Percentiles rank a stretch among this genome's conserved stretches.
Conservation (phyloP, 1,140 invertebrate species). For the Drosophila quadrilineata region DNA sequence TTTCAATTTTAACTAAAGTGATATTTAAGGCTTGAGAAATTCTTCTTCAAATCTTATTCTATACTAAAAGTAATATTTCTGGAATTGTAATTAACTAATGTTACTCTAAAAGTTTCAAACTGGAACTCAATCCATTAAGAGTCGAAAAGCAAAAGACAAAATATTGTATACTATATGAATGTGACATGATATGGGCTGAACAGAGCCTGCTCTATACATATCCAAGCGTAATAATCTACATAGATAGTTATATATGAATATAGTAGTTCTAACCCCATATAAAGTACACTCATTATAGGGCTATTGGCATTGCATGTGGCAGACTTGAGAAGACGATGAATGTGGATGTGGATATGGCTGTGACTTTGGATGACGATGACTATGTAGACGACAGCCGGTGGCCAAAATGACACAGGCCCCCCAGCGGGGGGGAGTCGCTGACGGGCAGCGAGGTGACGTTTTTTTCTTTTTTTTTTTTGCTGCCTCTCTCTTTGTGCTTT, state of each 20-base stretch:
- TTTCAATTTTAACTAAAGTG: no score
- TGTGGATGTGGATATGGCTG: conserved; percentile 29
- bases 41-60: no score
- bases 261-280: conserved; percentile 44
- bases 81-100: no score
- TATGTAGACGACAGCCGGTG: conserved; percentile 40
- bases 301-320: conserved; percentile 40
- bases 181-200: no score
- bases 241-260: not conserved
- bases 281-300: conserved; percentile 63
- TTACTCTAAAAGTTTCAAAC: no score
- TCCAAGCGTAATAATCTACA: not conserved
- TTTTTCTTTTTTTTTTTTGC: not conserved
- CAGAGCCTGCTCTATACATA: no score
- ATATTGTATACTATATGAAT: no score
- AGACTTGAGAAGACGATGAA: conserved; percentile 13
- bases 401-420: conserved; percentile 26
- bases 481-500: conserved; percentile 7
- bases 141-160: no score
- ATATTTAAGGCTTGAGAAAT: no score
- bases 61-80: no score
- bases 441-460: not conserved
- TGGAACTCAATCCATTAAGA: no score
- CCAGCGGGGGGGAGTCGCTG: not conserved
- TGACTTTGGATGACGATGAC: conserved; percentile 5